Percentiles rank a stretch among this genome's conserved stretches.
Conservation (phyloP, 2,113 vertebrate species). For the Protomyctophum bolini region DNA sequence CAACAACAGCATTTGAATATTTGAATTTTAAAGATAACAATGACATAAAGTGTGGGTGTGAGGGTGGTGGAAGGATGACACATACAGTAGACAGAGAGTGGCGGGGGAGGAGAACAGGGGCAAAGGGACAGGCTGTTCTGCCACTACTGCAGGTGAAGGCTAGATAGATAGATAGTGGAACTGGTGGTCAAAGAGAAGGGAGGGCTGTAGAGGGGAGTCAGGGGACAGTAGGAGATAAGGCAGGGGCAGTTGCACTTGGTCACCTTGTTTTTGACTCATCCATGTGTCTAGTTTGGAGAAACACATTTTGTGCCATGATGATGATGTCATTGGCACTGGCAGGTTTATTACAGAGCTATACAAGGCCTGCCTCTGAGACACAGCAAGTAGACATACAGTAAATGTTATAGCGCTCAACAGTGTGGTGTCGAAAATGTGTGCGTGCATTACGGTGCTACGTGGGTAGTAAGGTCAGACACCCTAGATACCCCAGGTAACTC, state of each 20-base stretch:
- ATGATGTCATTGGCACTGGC: too few species aligned
- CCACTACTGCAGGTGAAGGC: slow-evolving; percentile 55
- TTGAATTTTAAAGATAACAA: too few species aligned
- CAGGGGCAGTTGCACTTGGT: neutral
- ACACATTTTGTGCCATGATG: too few species aligned
- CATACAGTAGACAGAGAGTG: neutral
- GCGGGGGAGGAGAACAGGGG: neutral
- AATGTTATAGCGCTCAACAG: too few species aligned
- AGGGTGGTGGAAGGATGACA: slow-evolving; percentile 30
- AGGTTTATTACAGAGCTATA: too few species aligned
- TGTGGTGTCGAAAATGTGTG: neutral
- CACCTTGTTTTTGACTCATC: too few species aligned
- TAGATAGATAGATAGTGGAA: slow-evolving; percentile 39
- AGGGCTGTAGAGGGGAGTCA: neutral
- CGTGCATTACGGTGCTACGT: slow-evolving; percentile 11
- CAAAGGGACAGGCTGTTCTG: slow-evolving; percentile 58
- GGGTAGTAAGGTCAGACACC: slow-evolving; percentile 58
- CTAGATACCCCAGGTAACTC: slow-evolving; percentile 75
- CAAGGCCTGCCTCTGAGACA: too few species aligned
- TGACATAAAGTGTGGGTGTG: slow-evolving; percentile 10
- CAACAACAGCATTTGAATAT: too few species aligned
- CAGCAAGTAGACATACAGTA: too few species aligned
- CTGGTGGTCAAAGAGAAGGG: slow-evolving; percentile 21
- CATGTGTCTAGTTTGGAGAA: too few species aligned
- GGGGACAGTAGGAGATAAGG: neutral